Evolutionary conservation across 2,113 vertebrate genomes (phyloP), one percentile per base, ranked within the genome.

Genomic region (Motacilla tschutschensis): DNA sequence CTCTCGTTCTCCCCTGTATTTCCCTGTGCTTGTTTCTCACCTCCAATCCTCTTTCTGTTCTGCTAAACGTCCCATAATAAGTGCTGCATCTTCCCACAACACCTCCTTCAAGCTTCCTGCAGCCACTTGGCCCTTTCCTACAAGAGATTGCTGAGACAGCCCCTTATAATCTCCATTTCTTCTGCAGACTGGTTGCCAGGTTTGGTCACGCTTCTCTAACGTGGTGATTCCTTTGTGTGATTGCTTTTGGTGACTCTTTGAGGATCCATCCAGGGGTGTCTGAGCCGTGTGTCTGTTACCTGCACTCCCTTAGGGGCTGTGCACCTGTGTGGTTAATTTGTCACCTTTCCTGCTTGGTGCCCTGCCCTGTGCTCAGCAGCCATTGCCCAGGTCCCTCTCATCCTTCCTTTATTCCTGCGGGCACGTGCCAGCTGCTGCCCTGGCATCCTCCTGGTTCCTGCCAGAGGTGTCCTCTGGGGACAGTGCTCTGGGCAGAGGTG

Each of bases 141-240:
- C 14, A 20, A 20, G 38, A 57, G 47, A 6, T 43, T 59, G 64
- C 67, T 35, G 19, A 22, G 15, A 24, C 36, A 46, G 3, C 26
- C 33, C 29, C 1, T 8, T 6, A 7, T 5, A 25, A 54, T 35
- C 64, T 43, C 24, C 5, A 12, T 40, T 70, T 22, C 38, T 36
- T 62, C 47, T 74, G 62, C 1, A 0, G 15, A 7, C 21, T 2
- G 2, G 4, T 57, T 35, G 10, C 59, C 21, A 10, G 9, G 28
- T 18, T 55, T 46, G n/a, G n/a, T 31, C 0, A 0, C 20, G 1
- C 13, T 31, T 57, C 43, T 62, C 51, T 31, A 4, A 3, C 1
- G 6, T n/a, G 57, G 4, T 21, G 57, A 19, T n/a, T 43, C 31
- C 31, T 74, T 24, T 25, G 31, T 38, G 17, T 21, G 21, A 6